Base-by-base conservation (phyloP, 1,140 invertebrate species). In the Watersipora subatra region DNA sequence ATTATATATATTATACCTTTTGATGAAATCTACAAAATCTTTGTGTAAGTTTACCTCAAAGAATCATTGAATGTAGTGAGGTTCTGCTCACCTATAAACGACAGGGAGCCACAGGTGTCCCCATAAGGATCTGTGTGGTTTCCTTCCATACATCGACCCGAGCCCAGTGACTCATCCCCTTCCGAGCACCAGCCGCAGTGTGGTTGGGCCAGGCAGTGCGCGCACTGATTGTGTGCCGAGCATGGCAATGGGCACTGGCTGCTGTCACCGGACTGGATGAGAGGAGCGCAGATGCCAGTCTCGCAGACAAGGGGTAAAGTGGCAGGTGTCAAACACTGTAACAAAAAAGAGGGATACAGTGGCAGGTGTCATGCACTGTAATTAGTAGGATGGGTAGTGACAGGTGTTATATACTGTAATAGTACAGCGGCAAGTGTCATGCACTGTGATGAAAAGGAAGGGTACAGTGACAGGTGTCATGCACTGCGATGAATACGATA, bases 231-330 rank as follows among this genome's bases (percentile, higher is more conserved):
- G 72, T 90, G 89, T 0, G 86, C 85, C 1, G 84, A 83, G 75
- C 93, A 97, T 0, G 87, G 87, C 2, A 66, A 56, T 0, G 92
- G 92, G 73, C 92, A 97, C 57, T 87, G 86, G 57, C 86, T 84
- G 55, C 82, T 70, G 66, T 87, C 85, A 19, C 79, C 75, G 46
- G 85, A 84, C 27, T 86, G 84, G 19, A 94, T 76, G 2, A 92
- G 24, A 22, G 69, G 80, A 1, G 92, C 92, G 76, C 93, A 97
- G 15, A 90, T 87, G 15, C 92, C 92, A 1, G 90, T 90, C 25
- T 89, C 87, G 75, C 93, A 97, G 58, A 89, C 87, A 0, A 96
- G 78, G 0, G 88, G 86, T 70, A 91, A 87, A 70, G 91, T 90
- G 2, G 87, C 87, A 0, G 91, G 89, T 3, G 91, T 88, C 64